phyloP scores from a whole-genome alignment of 2,888 invertebrate genomes.

The Aromia moschata region DNA sequence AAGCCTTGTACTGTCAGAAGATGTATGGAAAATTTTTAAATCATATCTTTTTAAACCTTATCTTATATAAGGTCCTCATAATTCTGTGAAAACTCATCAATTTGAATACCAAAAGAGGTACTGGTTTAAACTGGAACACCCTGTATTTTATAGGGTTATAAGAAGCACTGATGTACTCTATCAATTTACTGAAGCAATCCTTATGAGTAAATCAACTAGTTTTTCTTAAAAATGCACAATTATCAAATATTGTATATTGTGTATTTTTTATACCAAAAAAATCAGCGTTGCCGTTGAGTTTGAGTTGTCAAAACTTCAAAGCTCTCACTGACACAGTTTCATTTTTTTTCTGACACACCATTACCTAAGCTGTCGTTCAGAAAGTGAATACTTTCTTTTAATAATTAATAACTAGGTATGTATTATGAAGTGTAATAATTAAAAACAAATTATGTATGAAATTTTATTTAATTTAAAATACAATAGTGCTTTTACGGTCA shows the following conservation, averaged over 20 bases:
- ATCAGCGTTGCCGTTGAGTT: neutral
- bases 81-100: constrained; percentile 2
- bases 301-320: constrained; percentile 7
- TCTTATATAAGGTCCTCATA: constrained; percentile 3
- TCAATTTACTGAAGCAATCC: neutral
- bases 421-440: constrained; percentile 8
- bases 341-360: neutral
- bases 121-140: neutral
- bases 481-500: too few species aligned
- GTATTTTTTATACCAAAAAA: constrained; percentile 3
- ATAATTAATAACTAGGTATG: neutral
- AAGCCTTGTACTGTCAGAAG: constrained; percentile 3
- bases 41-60: too few species aligned
- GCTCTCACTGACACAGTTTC: neutral
- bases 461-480: too few species aligned
- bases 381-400: neutral
- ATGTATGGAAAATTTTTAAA: constrained; percentile 1
- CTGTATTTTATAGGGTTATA: neutral
- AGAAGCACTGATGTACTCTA: neutral
- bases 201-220: neutral
- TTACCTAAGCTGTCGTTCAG: constrained; percentile 4
- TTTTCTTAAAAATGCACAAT: neutral
- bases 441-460: constrained; percentile 6
- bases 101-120: neutral
- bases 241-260: neutral